phyloP scores from a whole-genome alignment of 2,797 vertebrate species.

The Anisognathus igniventris region DNA sequence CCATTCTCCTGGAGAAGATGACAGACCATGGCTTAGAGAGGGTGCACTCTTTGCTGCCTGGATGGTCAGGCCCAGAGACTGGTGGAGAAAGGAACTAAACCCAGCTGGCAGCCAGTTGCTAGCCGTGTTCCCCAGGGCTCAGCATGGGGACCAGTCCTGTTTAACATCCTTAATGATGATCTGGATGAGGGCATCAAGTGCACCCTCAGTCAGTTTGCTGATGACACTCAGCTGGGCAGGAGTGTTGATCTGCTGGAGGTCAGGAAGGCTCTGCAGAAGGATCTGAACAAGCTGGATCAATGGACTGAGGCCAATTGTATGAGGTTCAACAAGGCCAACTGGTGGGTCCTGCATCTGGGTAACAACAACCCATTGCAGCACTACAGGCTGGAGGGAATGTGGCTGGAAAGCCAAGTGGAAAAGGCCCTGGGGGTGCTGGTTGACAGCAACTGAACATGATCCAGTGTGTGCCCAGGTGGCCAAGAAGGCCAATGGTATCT shows the following conservation, averaged over 20 bases:
- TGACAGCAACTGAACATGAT: neutral
- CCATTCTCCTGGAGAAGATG: neutral
- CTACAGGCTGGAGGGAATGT: neutral
- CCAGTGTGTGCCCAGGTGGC: neutral
- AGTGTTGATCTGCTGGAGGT: neutral
- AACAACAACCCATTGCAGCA: neutral
- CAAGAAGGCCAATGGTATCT: neutral
- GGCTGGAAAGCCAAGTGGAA: neutral
- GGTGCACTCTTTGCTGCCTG: neutral
- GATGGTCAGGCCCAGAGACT: neutral
- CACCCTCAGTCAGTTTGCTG: neutral
- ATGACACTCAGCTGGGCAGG: neutral
- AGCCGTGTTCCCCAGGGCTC: neutral
- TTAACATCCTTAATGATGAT: neutral
- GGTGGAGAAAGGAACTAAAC: neutral
- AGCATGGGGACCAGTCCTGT: neutral
- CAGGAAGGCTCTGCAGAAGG: neutral
- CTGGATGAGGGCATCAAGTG: neutral
- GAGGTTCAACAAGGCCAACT: neutral
- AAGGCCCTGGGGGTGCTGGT: neutral
- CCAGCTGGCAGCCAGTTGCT: rapidly evolving
- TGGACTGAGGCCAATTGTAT: neutral
- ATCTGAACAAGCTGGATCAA: neutral
- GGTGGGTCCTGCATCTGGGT: neutral
- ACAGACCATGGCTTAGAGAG: neutral